Base-by-base conservation (phyloP, 2,888 invertebrate genomes). In the Gastrophysa polygoni region DNA sequence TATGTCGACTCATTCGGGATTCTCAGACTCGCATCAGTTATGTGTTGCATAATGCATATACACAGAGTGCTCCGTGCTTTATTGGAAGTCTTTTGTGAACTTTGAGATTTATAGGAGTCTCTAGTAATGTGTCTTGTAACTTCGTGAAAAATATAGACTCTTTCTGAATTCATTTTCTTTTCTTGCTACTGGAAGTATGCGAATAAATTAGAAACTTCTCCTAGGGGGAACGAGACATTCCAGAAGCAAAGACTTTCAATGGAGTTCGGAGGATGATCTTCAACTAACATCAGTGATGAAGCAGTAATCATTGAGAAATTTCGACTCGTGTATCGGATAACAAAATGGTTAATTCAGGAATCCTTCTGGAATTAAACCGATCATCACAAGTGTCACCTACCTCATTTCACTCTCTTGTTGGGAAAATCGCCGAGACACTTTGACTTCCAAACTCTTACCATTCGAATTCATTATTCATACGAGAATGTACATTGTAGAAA, bases 21-120 rank as follows among this genome's bases (percentile, higher is more conserved):
- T 52, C 52, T 11, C 21, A 34, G 52, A 16, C 52, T 34, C 20
- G 43, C 54, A 54, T 54, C 43, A 43, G 54, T 54, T 54, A 43
- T 34, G 43, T 54, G 54, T 54, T 54, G 54, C 54, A 54, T 54
- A 54, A 54, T 54, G 43, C 54, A 54, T 43, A 43, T n/a, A 54
- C 24, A 24, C 21, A 54, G 24, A 54, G 54, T 54, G 38, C 38
- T 48, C 32, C 32, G 14, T 57, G 57, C 57, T 57, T 57, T 57
- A 57, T 57, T 57, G 38, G 57, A 28, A 57, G 14, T 49, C 57
- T 57, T 24, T 18, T 34, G 57, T 38, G 49, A 57, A 57, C 48
- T 57, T 48, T 57, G 38, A 48, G 49, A 57, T 57, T 57, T 57
- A 57, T 57, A 7, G 49, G 34, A 21, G 49, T 49, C 49, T 34